Base-by-base conservation (phyloP, 2,888 invertebrate species). In the Parasteatoda lunata region DNA sequence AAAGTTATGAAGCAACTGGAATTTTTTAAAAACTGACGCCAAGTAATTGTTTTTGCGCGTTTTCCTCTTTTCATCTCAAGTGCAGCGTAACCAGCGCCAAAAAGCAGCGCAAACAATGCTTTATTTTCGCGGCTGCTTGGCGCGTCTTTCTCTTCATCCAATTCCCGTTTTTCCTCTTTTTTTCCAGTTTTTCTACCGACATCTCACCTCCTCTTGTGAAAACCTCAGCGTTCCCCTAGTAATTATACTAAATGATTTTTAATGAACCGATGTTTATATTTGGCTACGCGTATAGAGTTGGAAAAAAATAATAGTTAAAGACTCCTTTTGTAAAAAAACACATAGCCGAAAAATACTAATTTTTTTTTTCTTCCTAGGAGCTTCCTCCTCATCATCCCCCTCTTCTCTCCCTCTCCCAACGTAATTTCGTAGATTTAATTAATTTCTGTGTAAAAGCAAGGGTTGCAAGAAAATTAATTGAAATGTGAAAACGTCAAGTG, bases 401-500 rank as follows among this genome's bases (percentile, higher is more conserved):
- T 47, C 15, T 30, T 30, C 70, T 7, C 48, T 0, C 77, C 69
- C 11, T 47, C 13, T 54, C 30, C 54, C 49, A 59, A n/a, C 79
- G 88, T 88, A 88, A 88, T 88, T 88, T 88, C 79, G 83, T 59
- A 88, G 88, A 88, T 88, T 88, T 88, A 88, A 88, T 88, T 88
- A 88, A 88, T 88, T 88, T 88, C 79, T 79, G 78, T 80, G 88
- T 79, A 79, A 78, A 79, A 76, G 83, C 78, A 79, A 79, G 83
- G 83, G 82, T 83, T 77, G 75, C 49, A 75, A 82, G 88, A 83
- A 88, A 88, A 88, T 88, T 88, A 88, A 88, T 88, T 88, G 88
- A 82, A 83, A 88, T 83, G 88, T 88, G 88, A 88, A 88, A 88
- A 88, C 83, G 88, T 88, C 88, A 88, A 83, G 88, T 88, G 88